Evolutionary conservation across 2,113 vertebrate genomes (phyloP).

Genomic region (Shinisaurus crocodilurus): DNA sequence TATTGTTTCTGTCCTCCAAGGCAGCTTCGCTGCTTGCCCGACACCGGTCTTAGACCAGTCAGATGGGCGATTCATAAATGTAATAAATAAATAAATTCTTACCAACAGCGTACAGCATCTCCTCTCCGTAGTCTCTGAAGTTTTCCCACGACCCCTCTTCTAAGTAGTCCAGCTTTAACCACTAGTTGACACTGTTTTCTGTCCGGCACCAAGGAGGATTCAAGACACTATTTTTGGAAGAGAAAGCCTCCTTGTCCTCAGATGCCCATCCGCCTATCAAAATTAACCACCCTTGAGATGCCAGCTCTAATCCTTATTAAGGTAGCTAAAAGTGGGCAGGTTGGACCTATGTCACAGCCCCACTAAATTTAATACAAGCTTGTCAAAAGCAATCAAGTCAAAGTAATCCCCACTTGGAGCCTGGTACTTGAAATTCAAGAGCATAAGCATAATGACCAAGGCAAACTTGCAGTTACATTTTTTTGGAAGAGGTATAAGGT

Average conservation of each 20-base stretch:
- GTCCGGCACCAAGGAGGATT: not conserved
- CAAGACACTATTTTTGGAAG: not conserved
- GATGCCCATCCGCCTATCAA: not conserved
- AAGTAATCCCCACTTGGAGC: not conserved
- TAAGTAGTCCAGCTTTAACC: not conserved
- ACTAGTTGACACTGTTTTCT: not conserved
- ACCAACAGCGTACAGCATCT: not conserved
- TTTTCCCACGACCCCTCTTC: not conserved
- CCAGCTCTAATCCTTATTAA: slow-evolving; percentile 1
- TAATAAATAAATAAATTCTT: too few species aligned
- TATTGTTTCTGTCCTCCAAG: too few species aligned
- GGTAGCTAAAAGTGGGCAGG: slow-evolving; percentile 13
- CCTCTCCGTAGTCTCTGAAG: not conserved
- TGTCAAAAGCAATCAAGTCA: slow-evolving; percentile 10
- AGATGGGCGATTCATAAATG: too few species aligned
- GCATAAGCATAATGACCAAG: not conserved
- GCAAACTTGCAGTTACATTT: not conserved
- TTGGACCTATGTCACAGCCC: not conserved
- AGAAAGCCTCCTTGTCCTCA: not conserved
- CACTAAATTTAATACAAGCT: slow-evolving; percentile 15
- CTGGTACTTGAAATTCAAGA: too few species aligned
- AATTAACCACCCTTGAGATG: not conserved
- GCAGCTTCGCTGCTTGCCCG: too few species aligned
- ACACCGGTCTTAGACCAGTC: too few species aligned
- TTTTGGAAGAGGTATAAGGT: not conserved